Base-by-base conservation (phyloP, 2,888 invertebrate species). In the Zaprionus lineosus region DNA sequence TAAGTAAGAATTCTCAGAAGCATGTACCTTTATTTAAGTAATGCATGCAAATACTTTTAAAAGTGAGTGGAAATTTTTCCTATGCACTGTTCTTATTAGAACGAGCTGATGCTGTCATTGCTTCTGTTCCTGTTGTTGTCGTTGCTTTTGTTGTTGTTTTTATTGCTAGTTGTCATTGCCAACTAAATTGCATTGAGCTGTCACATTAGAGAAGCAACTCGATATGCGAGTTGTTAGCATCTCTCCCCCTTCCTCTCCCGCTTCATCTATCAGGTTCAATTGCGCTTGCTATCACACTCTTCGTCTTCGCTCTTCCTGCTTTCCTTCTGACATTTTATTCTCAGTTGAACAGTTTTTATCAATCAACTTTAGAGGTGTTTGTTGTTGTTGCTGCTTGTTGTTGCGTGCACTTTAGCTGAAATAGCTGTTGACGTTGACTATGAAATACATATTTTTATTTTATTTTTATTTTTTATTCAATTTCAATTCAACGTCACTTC, bases 131-230 rank as follows among this genome's bases (percentile, higher is more conserved):
- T 62, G 40, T 21, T 55, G 43, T 15, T 69, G 57, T 55, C 58
- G 48, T 51, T 68, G 57, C 46, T 63, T 58, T 59, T 69, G 40
- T 29, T 41, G 18, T 48, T 63, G 55, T 33, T 63, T 47, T 46
- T 74, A 46, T 50, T 66, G 40, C 48, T 69, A 40, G 72, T 56
- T 71, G 79, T 73, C 86, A 75, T 73, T 84, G 81, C 77, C 77
- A 81, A 81, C 82, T 66, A 84, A 86, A 86, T 84, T 82, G 82
- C 84, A 82, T 82, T 82, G 82, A 84, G 84, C 86, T 82, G 82
- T 86, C 82, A 86, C 86, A 86, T 86, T 85, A 84, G 82, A 79
- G 84, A 59, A 84, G 81, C 84, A 81, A 81, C 78, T 86, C 71
- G 82, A 81, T 81, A 81, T 68, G 68, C 68, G 21, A 62, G 48